Conservation (phyloP, 2,888 invertebrate genomes). For the Aphodius sticticus region DNA sequence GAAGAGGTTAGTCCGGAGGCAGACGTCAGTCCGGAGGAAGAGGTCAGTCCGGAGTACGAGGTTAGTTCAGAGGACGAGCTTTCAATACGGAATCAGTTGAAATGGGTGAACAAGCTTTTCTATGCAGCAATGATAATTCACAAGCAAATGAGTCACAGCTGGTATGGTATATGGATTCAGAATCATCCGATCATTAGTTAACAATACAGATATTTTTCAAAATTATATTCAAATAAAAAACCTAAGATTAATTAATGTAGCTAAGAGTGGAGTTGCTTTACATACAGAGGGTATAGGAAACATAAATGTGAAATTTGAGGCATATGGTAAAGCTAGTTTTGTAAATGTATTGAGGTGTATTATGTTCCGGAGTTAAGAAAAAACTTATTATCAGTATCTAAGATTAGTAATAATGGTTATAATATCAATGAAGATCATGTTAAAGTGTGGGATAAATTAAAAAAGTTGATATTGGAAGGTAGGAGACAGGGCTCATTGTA, state of each 20-base stretch:
- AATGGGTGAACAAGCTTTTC: background rate
- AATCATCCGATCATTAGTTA: background rate
- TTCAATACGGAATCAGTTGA: background rate
- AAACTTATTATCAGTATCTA: background rate
- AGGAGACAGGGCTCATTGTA: background rate
- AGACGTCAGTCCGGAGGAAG: conserved; percentile 13
- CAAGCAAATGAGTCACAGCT: background rate
- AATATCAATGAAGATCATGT: background rate
- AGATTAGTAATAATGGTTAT: background rate
- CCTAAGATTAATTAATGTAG: background rate
- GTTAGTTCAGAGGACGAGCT: background rate
- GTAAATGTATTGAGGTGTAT: background rate
- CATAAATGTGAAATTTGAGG: background rate
- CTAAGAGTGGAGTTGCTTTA: background rate
- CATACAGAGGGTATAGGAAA: background rate
- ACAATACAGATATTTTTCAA: background rate
- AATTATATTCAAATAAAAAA: background rate
- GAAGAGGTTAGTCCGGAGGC: too few relatives aligned
- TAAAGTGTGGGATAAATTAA: background rate
- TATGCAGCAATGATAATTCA: background rate
- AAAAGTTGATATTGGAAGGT: background rate
- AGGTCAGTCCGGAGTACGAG: background rate
- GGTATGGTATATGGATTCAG: background rate
- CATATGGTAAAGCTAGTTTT: background rate
- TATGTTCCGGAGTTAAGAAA: background rate